Conservation (phyloP, 2,888 invertebrate species). For the Galeopsomyia nigrocyanea region DNA sequence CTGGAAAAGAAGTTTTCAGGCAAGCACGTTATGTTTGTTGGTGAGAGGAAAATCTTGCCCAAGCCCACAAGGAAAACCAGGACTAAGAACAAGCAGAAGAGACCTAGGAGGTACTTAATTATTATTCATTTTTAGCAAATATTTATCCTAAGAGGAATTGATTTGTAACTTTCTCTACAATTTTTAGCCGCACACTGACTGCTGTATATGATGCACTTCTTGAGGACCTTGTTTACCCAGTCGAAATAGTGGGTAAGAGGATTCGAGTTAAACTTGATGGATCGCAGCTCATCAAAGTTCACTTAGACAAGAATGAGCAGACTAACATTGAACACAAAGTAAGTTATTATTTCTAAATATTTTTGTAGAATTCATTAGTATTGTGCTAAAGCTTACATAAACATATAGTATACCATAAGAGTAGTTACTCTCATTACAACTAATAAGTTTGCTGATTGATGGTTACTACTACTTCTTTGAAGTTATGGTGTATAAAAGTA, state of each 20-base stretch:
- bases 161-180: slow-evolving; percentile 1
- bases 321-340: slow-evolving; percentile 99
- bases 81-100: slow-evolving; percentile 80
- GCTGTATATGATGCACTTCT: slow-evolving; percentile 97
- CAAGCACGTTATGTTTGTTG: slow-evolving; percentile 98
- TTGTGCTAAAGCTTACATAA: too few species aligned
- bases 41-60: slow-evolving; percentile 96
- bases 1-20: slow-evolving; percentile 99
- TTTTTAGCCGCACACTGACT: slow-evolving; percentile 87
- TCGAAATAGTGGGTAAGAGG: slow-evolving; percentile 99
- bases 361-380: slow-evolving; percentile 34
- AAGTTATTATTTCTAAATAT: slow-evolving; percentile 51
- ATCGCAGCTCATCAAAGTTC: slow-evolving; percentile 96
- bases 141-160: slow-evolving; percentile 10
- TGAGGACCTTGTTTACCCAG: slow-evolving; percentile 98
- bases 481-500: too few species aligned
- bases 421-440: too few species aligned
- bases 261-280: slow-evolving; percentile 97
- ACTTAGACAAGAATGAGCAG: slow-evolving; percentile 98
- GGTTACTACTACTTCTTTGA: neutral
- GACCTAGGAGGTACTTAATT: slow-evolving; percentile 74
- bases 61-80: slow-evolving; percentile 97
- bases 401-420: slow-evolving; percentile 49
- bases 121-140: slow-evolving; percentile 8
- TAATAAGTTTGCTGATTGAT: too few species aligned